A percentile compares a stretch with the other conserved stretches of the same genome.
Conservation (phyloP, 2,113 vertebrate genomes). For the Thalassoma bifasciatum region DNA sequence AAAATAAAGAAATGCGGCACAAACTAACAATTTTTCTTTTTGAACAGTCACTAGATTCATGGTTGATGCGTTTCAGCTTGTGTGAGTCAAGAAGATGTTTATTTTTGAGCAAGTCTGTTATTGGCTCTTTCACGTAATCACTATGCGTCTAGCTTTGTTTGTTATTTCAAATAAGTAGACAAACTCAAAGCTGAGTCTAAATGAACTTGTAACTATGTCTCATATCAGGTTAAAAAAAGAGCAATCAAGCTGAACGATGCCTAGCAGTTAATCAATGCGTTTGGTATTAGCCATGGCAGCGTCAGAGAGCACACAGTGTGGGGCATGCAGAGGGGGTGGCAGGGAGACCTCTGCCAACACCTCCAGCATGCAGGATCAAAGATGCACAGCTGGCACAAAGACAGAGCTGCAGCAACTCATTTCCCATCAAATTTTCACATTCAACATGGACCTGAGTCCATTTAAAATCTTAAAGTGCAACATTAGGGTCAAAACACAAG, state of each 20-base stretch:
- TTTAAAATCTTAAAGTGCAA: neutral
- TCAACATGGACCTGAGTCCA: conserved; percentile 2
- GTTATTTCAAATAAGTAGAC: too few species aligned
- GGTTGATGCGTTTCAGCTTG: neutral
- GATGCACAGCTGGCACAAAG: conserved; percentile 56
- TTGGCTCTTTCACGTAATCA: too few species aligned
- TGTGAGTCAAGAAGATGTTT: neutral
- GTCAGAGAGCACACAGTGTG: conserved; percentile 53
- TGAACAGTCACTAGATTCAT: neutral
- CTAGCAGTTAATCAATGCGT: conserved; percentile 42
- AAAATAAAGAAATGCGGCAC: neutral
- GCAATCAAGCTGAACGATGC: conserved; percentile 37
- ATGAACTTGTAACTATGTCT: conserved; percentile 11
- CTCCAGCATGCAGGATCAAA: conserved; percentile 76
- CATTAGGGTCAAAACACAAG: conserved; percentile 8
- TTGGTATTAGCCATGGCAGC: conserved; percentile 37
- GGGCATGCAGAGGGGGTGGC: conserved; percentile 69
- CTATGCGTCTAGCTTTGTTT: too few species aligned
- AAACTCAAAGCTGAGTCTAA: conserved; percentile 17
- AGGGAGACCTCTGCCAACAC: conserved; percentile 69
- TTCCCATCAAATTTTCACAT: conserved; percentile 17
- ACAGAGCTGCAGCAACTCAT: conserved; percentile 32
- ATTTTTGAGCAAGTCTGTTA: neutral
- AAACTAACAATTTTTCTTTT: neutral
- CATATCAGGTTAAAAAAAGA: neutral